phyloP scores from a whole-genome alignment of 2,113 vertebrate genomes.

The Mastomys coucha region DNA sequence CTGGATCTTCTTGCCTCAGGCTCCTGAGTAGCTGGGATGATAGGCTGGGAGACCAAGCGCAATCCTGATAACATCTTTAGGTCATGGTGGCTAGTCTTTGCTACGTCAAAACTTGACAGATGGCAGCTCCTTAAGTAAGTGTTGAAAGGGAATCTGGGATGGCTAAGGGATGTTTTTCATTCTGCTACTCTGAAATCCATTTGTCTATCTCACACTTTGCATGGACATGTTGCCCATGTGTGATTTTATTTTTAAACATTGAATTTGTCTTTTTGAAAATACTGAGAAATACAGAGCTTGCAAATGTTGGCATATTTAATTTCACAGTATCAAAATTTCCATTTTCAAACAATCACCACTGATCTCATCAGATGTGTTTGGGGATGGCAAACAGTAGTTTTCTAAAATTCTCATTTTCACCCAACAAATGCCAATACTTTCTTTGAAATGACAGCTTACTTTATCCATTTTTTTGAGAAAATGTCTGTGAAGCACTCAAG shows the following conservation, averaged over 20 bases:
- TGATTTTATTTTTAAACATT: neutral
- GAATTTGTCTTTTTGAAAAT: constrained; percentile 59
- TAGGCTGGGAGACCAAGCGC: neutral
- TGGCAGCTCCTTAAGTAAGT: constrained; percentile 39
- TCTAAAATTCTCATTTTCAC: constrained; percentile 52
- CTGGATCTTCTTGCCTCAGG: neutral
- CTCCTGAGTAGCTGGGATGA: neutral
- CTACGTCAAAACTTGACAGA: constrained; percentile 27
- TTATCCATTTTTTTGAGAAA: constrained; percentile 52
- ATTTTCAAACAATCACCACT: constrained; percentile 29
- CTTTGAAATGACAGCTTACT: constrained; percentile 37
- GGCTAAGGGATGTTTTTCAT: neutral
- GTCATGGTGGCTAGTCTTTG: constrained; percentile 29
- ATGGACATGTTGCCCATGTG: neutral
- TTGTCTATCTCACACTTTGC: constrained; percentile 53
- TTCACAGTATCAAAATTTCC: constrained; percentile 39
- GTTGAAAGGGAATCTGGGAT: constrained; percentile 28
- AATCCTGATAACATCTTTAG: constrained; percentile 2
- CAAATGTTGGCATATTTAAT: constrained; percentile 48
- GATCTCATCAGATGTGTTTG: constrained; percentile 32
- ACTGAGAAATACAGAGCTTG: constrained; percentile 30
- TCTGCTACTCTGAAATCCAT: neutral
- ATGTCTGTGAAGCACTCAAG: neutral
- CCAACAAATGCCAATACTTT: constrained; percentile 29
- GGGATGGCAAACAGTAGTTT: neutral